Evolutionary conservation across 2,113 vertebrate species (phyloP), one percentile per base, ranked within the genome.

Genomic region (Caranx melampygus): DNA sequence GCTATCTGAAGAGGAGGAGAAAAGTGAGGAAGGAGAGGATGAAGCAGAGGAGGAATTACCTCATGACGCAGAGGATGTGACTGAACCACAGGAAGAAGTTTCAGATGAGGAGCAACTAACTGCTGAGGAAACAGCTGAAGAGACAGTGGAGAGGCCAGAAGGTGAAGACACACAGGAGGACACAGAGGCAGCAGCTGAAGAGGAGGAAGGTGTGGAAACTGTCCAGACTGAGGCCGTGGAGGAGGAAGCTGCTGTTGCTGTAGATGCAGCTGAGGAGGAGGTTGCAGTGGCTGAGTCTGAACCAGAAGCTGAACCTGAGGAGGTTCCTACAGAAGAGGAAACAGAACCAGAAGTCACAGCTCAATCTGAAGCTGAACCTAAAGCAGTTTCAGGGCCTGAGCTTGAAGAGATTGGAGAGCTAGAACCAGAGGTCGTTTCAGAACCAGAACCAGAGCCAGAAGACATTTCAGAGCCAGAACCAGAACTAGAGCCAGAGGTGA

Each of bases 121-220:
- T 26, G 58, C 61, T 40, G 84, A 79, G 31, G 74, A 75, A 13
- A 54, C 16, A 21, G 59, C 15, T 35, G 70, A 82, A n/a, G 82
- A 86, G 33, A 21, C 47, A 5, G 35, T 14, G 10, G 51, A 76
- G 68, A 75, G 66, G n/a, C 52, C 40, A 70, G 66, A 78, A 26
- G 79, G 26, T n/a, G 78, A 61, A 40, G 61, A 75, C 6, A 34
- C 18, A n/a, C 42, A 79, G 8, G 75, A 92, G 35, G 78, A 83
- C 0, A 33, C 26, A 37, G 34, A 72, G 34, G 37, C 18, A 52
- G 33, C 35, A 4, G 59, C 21, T 31, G 79, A 79, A 47, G 66
- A 87, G 35, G 65, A 79, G 3, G 31, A 40, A 18, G 42, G 2
- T 9, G 52, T 45, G 44, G 83, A 83, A 21, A 12, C 44, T 21